Conservation (phyloP, 2,113 vertebrate genomes). For the Cyprinodon brontotheroides region DNA sequence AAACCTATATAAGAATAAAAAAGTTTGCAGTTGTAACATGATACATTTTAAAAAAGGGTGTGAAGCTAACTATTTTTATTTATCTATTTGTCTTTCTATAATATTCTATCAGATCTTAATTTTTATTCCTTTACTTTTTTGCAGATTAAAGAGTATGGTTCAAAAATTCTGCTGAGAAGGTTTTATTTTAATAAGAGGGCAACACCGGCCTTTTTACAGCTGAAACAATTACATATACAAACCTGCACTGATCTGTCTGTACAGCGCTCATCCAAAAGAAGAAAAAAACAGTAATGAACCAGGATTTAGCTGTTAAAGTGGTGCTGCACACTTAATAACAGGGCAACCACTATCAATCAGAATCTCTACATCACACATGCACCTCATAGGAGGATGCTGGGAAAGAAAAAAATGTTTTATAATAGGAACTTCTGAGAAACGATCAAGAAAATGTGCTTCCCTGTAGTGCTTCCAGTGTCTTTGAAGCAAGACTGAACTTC, state of each 20-base stretch:
- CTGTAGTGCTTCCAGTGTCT: not conserved
- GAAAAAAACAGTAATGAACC: not conserved
- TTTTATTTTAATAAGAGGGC: conserved; percentile 31
- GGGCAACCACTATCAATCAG: conserved; percentile 55
- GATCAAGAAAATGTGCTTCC: not conserved
- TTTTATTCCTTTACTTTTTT: not conserved
- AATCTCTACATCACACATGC: conserved; percentile 32
- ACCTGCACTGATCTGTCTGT: not conserved
- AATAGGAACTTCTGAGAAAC: not conserved
- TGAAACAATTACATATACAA: not conserved
- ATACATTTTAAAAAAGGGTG: too few relatives aligned
- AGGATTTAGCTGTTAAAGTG: conserved; percentile 40
- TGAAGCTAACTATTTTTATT: not conserved
- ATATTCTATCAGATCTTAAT: not conserved
- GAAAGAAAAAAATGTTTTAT: not conserved
- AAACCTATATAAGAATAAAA: too few relatives aligned
- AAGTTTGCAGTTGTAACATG: too few relatives aligned
- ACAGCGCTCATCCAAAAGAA: not conserved
- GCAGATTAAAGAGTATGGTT: conserved; percentile 34
- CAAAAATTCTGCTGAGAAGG: conserved; percentile 33
- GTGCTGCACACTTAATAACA: conserved; percentile 65
- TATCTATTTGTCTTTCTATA: not conserved
- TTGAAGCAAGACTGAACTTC: not conserved
- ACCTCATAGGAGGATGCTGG: conserved; percentile 14
- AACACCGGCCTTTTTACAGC: conserved; percentile 17